Evolutionary conservation across 2,113 vertebrate species (phyloP), one percentile per base, ranked within the genome.

Genomic region (Petaurus breviceps): DNA sequence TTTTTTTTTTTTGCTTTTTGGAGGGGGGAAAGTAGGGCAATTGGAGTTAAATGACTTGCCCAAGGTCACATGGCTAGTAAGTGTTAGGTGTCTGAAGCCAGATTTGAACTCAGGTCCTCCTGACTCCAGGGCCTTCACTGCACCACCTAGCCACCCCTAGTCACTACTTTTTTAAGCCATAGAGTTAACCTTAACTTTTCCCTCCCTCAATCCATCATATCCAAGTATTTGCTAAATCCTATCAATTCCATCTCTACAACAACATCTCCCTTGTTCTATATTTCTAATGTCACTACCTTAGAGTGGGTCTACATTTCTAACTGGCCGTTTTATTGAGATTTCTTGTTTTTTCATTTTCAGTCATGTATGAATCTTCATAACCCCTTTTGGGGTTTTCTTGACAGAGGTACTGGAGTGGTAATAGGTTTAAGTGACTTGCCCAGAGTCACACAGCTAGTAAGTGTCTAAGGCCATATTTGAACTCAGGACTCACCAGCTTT

Each of bases 401-500:
- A 37, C 14, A 37, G 31, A 37, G 31, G 4, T 68, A 68, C 12
- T 68, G 31, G 12, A 68, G 31, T 14, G 31, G 61, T 16, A 49
- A 55, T 8, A 26, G 54, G 54, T 25, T 55, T 55, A 55, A 55
- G 25, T 54, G 53, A 55, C 54, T 55, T 55, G 25, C 54, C 54
- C 26, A 8, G 54, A 23, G 54, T 55, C 54, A 55, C 54, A 55
- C 2, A 55, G 53, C 22, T 53, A 55, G 54, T 55, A 55, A 55
- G 54, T 55, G 54, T 37, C 61, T 57, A 24, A 68, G 3, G 31
- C 4, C 11, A 68, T 0, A 68, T 68, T 37, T 68, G 12, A 68
- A 68, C 31, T 68, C 31, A 92, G 4, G 11, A 91, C 95, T 93
- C 51, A 93, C 94, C 25, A 8, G 93, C 23, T 96, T n/a, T 1